Conservation (phyloP, 2,113 vertebrate species). For the Catharus minimus region DNA sequence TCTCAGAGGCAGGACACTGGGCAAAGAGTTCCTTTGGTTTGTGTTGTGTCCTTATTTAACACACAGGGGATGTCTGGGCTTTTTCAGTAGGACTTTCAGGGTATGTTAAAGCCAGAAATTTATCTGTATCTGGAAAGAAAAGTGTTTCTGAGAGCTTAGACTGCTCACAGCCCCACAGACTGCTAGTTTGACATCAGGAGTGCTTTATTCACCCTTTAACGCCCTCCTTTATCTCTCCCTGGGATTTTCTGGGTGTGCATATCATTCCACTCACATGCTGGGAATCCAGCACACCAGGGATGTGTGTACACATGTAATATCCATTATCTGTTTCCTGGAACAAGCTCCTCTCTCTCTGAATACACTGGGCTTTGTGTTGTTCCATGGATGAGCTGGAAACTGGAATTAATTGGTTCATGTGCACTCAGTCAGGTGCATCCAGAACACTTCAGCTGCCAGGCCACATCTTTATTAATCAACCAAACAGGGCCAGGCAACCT, state of each 20-base stretch:
- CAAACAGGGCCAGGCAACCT: neutral
- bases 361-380: accelerated
- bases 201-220: neutral
- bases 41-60: neutral
- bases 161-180: neutral
- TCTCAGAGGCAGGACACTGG: neutral
- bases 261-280: too few relatives aligned
- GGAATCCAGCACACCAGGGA: neutral
- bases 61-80: neutral
- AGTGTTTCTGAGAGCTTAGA: neutral
- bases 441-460: neutral
- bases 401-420: neutral
- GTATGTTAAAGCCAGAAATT: neutral
- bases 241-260: neutral
- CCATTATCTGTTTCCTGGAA: neutral
- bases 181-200: neutral
- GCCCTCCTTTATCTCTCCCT: neutral
- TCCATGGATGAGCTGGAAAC: neutral
- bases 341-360: neutral
- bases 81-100: neutral
- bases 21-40: neutral
- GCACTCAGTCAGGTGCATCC: neutral
- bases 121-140: neutral
- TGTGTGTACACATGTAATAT: neutral
- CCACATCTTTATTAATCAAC: neutral